Evolutionary conservation across 1,140 invertebrate species (phyloP).

Genomic region (Orius insidiosus): DNA sequence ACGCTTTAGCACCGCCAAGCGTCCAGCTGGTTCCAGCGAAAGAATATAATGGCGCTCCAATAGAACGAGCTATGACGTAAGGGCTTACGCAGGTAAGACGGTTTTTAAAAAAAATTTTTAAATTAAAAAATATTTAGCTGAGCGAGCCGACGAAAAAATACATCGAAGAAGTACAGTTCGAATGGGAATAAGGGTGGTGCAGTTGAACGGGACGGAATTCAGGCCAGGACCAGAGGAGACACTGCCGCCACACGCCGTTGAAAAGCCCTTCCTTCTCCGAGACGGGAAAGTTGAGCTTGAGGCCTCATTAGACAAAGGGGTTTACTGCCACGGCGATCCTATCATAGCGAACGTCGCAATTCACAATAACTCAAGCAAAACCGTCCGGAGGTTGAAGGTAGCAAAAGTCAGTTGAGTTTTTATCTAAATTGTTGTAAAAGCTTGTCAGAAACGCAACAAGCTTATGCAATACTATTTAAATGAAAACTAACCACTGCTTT

Average conservation of each 20-base stretch:
- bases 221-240: neutral
- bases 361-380: slow-evolving; percentile 87
- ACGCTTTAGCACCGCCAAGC: slow-evolving; percentile 65
- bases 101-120: slow-evolving; percentile 3
- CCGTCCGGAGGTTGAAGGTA: slow-evolving; percentile 81
- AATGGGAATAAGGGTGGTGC: slow-evolving; percentile 66
- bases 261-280: slow-evolving; percentile 41
- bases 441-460: no score
- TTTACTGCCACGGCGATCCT: slow-evolving; percentile 82
- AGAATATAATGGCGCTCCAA: slow-evolving; percentile 74
- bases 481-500: no score
- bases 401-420: neutral
- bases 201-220: slow-evolving; percentile 23
- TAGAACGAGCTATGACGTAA: slow-evolving; percentile 70
- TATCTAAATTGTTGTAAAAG: neutral
- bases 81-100: slow-evolving; percentile 59
- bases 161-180: slow-evolving; percentile 54
- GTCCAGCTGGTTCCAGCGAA: slow-evolving; percentile 78
- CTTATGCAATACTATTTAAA: no score
- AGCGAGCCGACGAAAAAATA: slow-evolving; percentile 55
- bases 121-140: slow-evolving; percentile 33
- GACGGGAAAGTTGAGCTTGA: slow-evolving; percentile 57
- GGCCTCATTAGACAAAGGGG: slow-evolving; percentile 81
- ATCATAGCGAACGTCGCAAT: slow-evolving; percentile 75
- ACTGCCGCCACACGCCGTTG: slow-evolving; percentile 30